Evolutionary conservation across 2,888 invertebrate genomes (phyloP).

Genomic region (Drosophila ustulata): DNA sequence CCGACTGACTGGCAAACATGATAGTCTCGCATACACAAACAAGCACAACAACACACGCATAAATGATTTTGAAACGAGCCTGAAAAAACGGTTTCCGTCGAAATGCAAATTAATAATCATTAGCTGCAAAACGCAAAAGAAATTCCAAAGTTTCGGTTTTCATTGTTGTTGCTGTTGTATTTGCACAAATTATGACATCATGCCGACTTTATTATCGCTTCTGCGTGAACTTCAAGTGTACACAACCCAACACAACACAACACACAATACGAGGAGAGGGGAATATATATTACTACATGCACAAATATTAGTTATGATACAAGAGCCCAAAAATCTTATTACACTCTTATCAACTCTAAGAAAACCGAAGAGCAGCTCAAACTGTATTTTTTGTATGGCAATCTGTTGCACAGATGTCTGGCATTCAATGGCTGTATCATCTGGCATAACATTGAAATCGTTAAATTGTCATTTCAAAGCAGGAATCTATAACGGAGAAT

Average conservation of each 20-base stretch:
- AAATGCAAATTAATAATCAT: conserved; percentile 65
- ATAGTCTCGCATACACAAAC: not conserved
- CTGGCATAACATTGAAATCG: not conserved
- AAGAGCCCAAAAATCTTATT: not conserved
- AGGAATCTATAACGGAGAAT: not conserved
- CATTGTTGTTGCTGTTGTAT: conserved; percentile 29
- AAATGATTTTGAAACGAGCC: conserved; percentile 29
- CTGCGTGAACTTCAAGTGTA: conserved; percentile 64
- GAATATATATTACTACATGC: not conserved
- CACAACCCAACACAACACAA: conserved; percentile 24
- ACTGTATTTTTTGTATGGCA: too few species aligned
- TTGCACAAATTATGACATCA: conserved; percentile 71
- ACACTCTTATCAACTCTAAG: conserved; percentile 13
- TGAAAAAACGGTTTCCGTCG: conserved; percentile 40
- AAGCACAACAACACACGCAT: not conserved
- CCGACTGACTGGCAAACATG: conserved; percentile 7
- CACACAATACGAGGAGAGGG: conserved; percentile 4
- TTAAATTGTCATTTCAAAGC: not conserved
- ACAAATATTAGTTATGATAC: conserved; percentile 21
- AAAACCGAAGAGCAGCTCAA: conserved; percentile 1
- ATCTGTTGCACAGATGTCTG: too few species aligned
- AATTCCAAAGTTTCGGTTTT: conserved; percentile 45
- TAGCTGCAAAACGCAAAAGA: conserved; percentile 47
- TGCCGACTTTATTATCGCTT: conserved; percentile 70
- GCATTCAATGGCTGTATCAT: not conserved